Evolutionary conservation across 2,113 vertebrate species (phyloP).

Genomic region (Lanius ludovicianus): DNA sequence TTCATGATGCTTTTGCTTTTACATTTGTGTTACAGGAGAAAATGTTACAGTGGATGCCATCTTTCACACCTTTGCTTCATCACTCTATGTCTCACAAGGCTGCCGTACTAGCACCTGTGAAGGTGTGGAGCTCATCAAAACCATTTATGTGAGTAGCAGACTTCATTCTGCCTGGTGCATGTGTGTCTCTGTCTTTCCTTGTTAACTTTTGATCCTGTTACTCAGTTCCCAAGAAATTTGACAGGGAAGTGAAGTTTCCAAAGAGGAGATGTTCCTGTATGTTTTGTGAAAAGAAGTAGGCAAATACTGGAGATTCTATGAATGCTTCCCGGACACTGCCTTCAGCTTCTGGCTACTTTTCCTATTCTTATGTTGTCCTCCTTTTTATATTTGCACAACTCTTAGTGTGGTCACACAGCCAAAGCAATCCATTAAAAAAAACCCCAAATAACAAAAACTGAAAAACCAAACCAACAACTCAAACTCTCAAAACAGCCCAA

Average conservation of each 20-base stretch:
- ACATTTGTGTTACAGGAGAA: slow-evolving; percentile 29
- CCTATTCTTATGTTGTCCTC: background rate
- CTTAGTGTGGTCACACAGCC: background rate
- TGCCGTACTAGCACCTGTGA: slow-evolving; percentile 92
- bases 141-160: slow-evolving; percentile 79
- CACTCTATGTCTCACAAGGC: slow-evolving; percentile 78
- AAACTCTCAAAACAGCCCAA: background rate
- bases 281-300: background rate
- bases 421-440: background rate
- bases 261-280: background rate
- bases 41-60: slow-evolving; percentile 61
- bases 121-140: slow-evolving; percentile 86
- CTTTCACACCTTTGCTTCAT: slow-evolving; percentile 74
- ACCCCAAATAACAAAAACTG: rapidly evolving
- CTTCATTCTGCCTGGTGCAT: background rate
- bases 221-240: background rate
- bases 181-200: background rate
- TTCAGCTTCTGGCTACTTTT: background rate
- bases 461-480: background rate
- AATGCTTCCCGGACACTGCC: background rate
- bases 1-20: background rate
- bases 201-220: background rate
- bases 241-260: background rate
- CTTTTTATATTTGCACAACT: background rate
- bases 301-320: background rate